Conservation (phyloP, 2,113 vertebrate genomes). For the Laticauda colubrina region DNA sequence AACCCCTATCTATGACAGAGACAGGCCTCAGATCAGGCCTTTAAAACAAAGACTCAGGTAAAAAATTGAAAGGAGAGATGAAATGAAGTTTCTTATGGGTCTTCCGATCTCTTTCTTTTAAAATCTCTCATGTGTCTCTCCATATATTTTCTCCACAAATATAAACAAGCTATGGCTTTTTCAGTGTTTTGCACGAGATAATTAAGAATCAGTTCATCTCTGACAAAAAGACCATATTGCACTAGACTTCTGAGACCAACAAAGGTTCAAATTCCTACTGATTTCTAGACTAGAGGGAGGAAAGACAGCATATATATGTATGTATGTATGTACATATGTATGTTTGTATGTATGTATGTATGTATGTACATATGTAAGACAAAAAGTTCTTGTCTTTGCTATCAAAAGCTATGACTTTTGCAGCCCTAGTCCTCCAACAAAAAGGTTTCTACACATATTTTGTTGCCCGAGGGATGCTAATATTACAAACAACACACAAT, state of each 20-base stretch:
- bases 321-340: background rate
- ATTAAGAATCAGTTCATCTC: no score
- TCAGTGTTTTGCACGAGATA: background rate
- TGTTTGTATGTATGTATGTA: no score
- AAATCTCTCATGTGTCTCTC: background rate
- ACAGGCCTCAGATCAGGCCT: background rate
- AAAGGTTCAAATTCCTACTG: background rate
- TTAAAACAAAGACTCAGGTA: fast-evolving
- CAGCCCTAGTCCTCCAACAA: background rate
- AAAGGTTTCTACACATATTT: background rate
- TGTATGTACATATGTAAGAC: background rate
- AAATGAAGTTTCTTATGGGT: background rate
- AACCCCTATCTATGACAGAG: background rate
- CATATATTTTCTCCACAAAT: background rate
- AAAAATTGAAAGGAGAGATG: background rate
- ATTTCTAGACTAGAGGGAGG: background rate
- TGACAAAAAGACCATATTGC: background rate
- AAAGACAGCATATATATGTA: background rate
- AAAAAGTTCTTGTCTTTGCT: background rate
- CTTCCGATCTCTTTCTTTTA: background rate
- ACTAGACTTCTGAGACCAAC: background rate
- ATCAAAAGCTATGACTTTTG: background rate
- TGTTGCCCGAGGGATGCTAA: fast-evolving
- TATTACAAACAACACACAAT: background rate
- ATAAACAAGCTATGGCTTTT: background rate